Evolutionary conservation across 2,888 invertebrate species (phyloP), one percentile per base, ranked within the genome.

Genomic region (Napeogenes inachia): DNA sequence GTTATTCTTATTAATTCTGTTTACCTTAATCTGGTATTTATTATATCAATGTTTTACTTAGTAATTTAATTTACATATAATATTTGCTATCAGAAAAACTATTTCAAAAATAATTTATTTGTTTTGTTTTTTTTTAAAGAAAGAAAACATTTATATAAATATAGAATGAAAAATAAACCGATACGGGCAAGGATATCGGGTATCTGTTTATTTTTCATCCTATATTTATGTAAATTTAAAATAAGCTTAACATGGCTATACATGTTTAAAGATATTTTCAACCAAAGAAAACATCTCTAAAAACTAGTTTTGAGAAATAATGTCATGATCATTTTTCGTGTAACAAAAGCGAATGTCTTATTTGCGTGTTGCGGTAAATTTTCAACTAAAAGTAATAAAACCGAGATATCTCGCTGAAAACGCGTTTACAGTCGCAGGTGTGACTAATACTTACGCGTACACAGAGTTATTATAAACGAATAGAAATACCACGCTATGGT

Each of bases 371-470:
- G 68, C 69, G 71, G 71, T 65, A 66, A 72, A 73, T 73, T 72
- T 75, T 74, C 68, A 72, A 72, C 69, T 73, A 68, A 66, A 60
- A 65, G 70, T 69, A 72, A 75, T 78, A 76, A 81, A 80, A 76
- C 67, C 62, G 66, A 72, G 71, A 69, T 71, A 69, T 67, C 68
- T 63, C 45, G 21, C 21, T 21, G 21, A 21, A 54, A 59, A 65
- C 57, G 56, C 75, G 71, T 76, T 78, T 73, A 78, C 66, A 68
- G 70, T 73, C 72, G 71, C 73, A 77, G 75, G 79, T 81, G 79
- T 81, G 80, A 79, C 78, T 75, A 80, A 81, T 76, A 69, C 73
- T 56, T 61, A 60, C 64, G 60, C 60, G 61, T 46, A 35, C 42
- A n/a, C 60, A 54, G 54, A 57, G 60, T 47, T 63, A 57, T 59